Base-by-base conservation (phyloP, 2,113 vertebrate genomes). In the Paedocypris sp. region DNA sequence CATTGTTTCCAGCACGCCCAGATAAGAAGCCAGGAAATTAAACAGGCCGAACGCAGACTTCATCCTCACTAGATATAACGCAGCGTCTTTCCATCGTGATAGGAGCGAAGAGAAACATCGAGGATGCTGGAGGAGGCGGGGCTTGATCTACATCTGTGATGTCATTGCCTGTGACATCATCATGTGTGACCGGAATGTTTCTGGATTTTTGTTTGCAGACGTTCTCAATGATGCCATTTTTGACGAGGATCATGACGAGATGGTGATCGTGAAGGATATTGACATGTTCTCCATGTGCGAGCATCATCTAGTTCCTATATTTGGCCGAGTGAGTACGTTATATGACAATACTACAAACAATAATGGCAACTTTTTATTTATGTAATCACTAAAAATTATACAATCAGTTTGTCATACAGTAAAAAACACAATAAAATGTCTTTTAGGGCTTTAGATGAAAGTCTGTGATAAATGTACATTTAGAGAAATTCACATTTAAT, bases 281-380 rank as follows among this genome's bases (percentile, higher is more conserved):
- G 95, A 99, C 75, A 96, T 99, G 93, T 99, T 98, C 75, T 99
- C 95, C 71, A 92, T 99, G 94, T 99, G 95, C 62, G 95, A 99
- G 48, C 95, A 99, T 73, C 95, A 99, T 79, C 84, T 99, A 54
- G 95, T 98, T 61, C 95, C 95, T 10, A 96, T 99, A 80, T 84
- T 93, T 69, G 95, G 94, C 80, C 88, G 87, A 91, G 95, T 98
- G 87, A 83, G 79, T n/a, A n/a, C n/a, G n/a, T n/a, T n/a, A n/a
- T n/a, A n/a, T n/a, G n/a, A n/a, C n/a, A n/a, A n/a, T n/a, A n/a
- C n/a, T n/a, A n/a, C n/a, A n/a, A n/a, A n/a, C n/a, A n/a, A n/a
- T n/a, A n/a, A n/a, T n/a, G n/a, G n/a, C n/a, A n/a, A n/a, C n/a
- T n/a, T n/a, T n/a, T n/a, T n/a, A n/a, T n/a, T n/a, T n/a, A n/a